Conservation (phyloP, 37 sponge, comb jelly and placozoan species). For the Ephydatia muelleri region DNA sequence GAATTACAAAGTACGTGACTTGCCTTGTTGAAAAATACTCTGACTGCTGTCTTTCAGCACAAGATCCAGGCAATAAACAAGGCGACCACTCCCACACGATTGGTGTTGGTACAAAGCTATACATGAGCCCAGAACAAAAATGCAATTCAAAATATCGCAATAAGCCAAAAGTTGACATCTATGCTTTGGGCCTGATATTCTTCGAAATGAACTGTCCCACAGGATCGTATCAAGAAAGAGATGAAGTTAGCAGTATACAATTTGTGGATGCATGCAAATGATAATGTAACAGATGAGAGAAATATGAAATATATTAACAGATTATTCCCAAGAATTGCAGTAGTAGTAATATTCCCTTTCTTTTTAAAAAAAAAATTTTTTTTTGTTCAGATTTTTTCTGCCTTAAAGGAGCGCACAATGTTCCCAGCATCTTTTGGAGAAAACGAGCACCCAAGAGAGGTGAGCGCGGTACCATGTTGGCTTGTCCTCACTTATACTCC, state of each 20-base stretch:
- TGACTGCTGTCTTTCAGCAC: background rate
- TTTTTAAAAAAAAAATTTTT: no score
- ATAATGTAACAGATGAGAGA: no score
- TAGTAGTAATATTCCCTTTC: no score
- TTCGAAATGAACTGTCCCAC: slow-evolving; percentile 84
- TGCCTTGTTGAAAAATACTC: background rate
- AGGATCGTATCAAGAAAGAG: slow-evolving; percentile 43
- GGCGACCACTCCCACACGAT: slow-evolving; percentile 47
- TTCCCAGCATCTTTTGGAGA: background rate
- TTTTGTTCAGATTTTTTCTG: slow-evolving; percentile 67
- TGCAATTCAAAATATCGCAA: slow-evolving; percentile 42
- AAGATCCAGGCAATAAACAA: slow-evolving; percentile 7
- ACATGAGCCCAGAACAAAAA: slow-evolving; percentile 88
- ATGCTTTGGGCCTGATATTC: slow-evolving; percentile 82
- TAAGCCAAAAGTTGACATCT: slow-evolving; percentile 85
- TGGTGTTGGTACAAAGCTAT: slow-evolving; percentile 73
- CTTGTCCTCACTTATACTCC: no score
- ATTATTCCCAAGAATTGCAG: no score
- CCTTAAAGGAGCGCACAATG: slow-evolving; percentile 36
- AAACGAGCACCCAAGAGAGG: slow-evolving; percentile 30
- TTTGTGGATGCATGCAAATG: no score
- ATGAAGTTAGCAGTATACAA: no score
- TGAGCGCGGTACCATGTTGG: no score
- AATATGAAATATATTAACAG: no score
- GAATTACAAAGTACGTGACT: background rate